These are phyloP conservation scores for Chamaetylas fuelleborni DNA, from an alignment of 2,113 vertebrate species.

Conservation along the genomic window DNA sequence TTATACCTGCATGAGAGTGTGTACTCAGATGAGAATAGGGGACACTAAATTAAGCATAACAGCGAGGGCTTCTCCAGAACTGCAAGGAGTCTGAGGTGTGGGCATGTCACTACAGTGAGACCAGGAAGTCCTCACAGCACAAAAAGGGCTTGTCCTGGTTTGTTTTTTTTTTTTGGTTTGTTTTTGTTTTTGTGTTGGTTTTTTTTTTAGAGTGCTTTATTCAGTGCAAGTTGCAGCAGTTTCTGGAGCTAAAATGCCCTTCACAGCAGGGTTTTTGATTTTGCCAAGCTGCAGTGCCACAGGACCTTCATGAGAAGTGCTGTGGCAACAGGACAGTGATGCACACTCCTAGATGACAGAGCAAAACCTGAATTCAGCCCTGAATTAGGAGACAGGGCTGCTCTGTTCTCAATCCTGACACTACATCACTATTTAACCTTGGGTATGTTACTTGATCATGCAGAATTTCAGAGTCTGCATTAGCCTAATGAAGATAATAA, in stretches of 20 bases:
- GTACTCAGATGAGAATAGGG: neutral
- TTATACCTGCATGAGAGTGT: neutral
- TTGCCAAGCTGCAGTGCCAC: neutral
- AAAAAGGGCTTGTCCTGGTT: neutral
- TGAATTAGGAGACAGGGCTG: neutral
- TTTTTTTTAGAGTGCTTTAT: neutral
- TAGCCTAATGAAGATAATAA: conserved; percentile 62
- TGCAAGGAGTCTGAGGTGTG: neutral
- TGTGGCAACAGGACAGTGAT: neutral
- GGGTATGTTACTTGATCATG: neutral
- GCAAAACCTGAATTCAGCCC: neutral
- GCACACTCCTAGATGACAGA: neutral
- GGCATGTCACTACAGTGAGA: neutral
- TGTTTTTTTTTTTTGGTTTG: neutral
- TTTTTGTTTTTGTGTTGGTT: neutral
- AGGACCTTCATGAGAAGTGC: neutral
- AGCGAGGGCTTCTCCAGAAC: neutral
- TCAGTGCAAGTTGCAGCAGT: neutral
- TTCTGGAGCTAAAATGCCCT: neutral
- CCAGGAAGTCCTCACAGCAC: neutral
- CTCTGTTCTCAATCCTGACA: neutral
- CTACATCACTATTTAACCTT: neutral
- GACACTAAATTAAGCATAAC: neutral
- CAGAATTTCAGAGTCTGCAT: conserved; percentile 20
- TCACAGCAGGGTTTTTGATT: neutral